Percentiles rank a stretch among this genome's conserved stretches.
These are phyloP conservation scores for Drosophila repletoides DNA, from an alignment of 1,140 invertebrate species.

Conservation along the genomic window DNA sequence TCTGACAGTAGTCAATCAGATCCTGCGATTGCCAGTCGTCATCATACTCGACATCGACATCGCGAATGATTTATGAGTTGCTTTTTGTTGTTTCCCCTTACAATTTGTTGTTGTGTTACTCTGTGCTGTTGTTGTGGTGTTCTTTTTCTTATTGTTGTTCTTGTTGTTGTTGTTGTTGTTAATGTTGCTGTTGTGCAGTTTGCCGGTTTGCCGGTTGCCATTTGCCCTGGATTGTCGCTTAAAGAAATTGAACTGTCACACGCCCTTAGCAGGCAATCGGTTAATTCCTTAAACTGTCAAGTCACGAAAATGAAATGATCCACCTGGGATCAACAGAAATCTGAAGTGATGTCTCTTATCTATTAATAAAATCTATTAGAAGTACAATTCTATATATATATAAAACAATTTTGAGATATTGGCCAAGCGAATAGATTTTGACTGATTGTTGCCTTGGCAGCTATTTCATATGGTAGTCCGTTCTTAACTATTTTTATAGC, in stretches of 20 bases:
- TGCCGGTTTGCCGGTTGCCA: constrained; percentile 7
- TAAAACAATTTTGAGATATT: too few species aligned
- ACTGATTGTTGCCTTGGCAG: too few species aligned
- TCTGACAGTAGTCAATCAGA: constrained; percentile 76
- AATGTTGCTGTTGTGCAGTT: constrained; percentile 7
- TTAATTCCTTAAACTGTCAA: constrained; percentile 54
- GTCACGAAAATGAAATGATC: constrained; percentile 8
- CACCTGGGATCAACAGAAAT: background rate
- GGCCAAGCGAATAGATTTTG: too few species aligned
- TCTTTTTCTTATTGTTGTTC: constrained; percentile 7
- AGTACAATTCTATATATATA: too few species aligned
- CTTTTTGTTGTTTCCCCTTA: constrained; percentile 25
- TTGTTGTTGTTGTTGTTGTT: constrained; percentile 11
- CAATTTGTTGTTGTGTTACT: background rate
- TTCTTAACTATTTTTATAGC: too few species aligned
- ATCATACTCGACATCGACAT: constrained; percentile 71
- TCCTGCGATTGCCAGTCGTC: constrained; percentile 73
- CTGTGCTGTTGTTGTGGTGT: constrained; percentile 3
- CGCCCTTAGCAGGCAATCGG: constrained; percentile 50
- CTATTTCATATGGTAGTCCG: too few species aligned
- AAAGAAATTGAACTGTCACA: constrained; percentile 74
- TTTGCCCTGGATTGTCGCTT: constrained; percentile 13
- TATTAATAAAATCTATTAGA: too few species aligned
- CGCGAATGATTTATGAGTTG: constrained; percentile 76
- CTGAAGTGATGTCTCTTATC: too few species aligned